A percentile compares a stretch with the other conserved stretches of the same genome.
Evolutionary conservation across 2,113 vertebrate species (phyloP).

Genomic region (Pitta sordida): DNA sequence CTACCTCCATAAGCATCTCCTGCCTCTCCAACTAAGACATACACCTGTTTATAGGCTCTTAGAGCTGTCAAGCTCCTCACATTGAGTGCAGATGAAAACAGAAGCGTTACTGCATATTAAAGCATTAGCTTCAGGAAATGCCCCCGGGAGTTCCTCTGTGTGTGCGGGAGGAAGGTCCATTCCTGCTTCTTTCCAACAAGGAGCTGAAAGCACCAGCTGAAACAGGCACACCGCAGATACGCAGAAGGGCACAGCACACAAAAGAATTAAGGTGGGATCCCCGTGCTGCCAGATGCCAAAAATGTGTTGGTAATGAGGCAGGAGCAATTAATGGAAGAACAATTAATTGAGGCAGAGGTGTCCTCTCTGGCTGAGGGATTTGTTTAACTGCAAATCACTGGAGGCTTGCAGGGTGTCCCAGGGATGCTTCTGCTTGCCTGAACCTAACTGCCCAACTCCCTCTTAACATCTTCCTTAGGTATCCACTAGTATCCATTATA

Average conservation of each 20-base stretch:
- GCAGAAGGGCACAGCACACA: background rate
- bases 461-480: background rate
- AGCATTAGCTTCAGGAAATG: no score
- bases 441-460: background rate
- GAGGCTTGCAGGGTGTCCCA: background rate
- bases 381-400: background rate
- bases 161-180: background rate
- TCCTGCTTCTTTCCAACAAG: background rate
- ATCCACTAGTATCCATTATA: background rate
- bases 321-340: background rate
- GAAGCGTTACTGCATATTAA: background rate
- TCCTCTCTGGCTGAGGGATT: background rate
- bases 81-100: background rate
- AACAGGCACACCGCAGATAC: background rate
- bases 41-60: background rate
- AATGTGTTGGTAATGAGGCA: accelerated
- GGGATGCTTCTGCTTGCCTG: background rate
- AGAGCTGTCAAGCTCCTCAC: background rate
- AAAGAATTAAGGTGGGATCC: background rate
- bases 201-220: background rate
- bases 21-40: background rate
- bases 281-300: background rate
- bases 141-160: background rate
- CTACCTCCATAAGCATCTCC: background rate
- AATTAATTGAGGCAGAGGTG: background rate